Evolutionary conservation across 1,140 invertebrate species (phyloP).

Genomic region (Scaptomyza montana): DNA sequence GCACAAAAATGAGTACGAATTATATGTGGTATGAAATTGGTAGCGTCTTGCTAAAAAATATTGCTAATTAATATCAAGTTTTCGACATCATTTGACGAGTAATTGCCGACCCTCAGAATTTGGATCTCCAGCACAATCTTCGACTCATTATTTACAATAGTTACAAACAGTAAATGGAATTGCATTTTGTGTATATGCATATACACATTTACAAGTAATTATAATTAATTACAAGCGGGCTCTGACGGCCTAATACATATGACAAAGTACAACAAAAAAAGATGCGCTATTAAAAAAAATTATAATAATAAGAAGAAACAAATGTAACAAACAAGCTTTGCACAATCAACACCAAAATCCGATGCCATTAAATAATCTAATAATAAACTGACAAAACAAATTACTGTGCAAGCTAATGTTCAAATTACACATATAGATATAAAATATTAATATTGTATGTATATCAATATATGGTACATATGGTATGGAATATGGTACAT

Average conservation of each 20-base stretch:
- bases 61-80: conserved; percentile 74
- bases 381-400: conserved; percentile 43
- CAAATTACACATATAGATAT: conserved; percentile 32
- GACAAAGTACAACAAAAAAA: conserved; percentile 62
- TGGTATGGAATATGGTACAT: conserved; percentile 28
- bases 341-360: conserved; percentile 23
- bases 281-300: conserved; percentile 24
- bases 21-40: conserved; percentile 56
- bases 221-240: conserved; percentile 56
- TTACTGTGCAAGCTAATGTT: conserved; percentile 21
- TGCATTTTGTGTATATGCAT: conserved; percentile 27
- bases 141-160: conserved; percentile 65
- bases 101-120: conserved; percentile 14
- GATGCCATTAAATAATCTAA: conserved; percentile 33
- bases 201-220: conserved; percentile 33
- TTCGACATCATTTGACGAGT: conserved; percentile 45
- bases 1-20: conserved; percentile 40
- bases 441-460: conserved; percentile 28
- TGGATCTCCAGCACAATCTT: conserved; percentile 21
- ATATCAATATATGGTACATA: conserved; percentile 37
- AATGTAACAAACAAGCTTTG: conserved; percentile 48
- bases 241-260: conserved; percentile 45
- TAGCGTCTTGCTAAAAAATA: conserved; percentile 50
- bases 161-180: conserved; percentile 71
- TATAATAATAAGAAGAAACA: conserved; percentile 16